Percentiles rank a stretch among this genome's conserved stretches.
These are phyloP conservation scores for Platyscapa corneri DNA, from an alignment of 1,140 invertebrate genomes.

Conservation along the genomic window DNA sequence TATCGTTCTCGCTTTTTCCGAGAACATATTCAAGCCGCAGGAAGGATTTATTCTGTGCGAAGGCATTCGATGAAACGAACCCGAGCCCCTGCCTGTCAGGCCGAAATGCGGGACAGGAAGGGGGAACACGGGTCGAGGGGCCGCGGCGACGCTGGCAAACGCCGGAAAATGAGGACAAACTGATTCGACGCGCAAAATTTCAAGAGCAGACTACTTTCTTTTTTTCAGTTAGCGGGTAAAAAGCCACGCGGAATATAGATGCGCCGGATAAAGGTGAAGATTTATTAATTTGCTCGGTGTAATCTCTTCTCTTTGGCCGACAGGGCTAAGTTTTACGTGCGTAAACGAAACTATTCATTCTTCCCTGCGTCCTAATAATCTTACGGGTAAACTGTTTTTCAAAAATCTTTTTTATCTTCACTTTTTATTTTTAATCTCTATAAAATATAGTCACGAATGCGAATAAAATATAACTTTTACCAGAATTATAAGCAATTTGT, in stretches of 20 bases:
- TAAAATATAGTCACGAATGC: not conserved
- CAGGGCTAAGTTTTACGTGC: not conserved
- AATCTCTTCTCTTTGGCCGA: not conserved
- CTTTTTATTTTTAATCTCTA: not conserved
- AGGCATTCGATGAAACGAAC: slow-evolving; percentile 25
- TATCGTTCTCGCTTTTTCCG: slow-evolving; percentile 12
- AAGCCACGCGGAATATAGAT: slow-evolving; percentile 22
- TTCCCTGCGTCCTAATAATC: not conserved
- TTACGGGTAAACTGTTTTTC: not conserved
- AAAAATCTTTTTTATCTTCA: not conserved
- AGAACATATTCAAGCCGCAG: slow-evolving; percentile 28
- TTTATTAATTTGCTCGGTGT: slow-evolving; percentile 39
- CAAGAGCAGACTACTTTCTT: not conserved
- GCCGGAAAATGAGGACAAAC: slow-evolving; percentile 30
- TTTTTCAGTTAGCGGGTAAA: not conserved
- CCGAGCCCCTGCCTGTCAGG: no score
- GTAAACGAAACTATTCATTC: slow-evolving; percentile 14
- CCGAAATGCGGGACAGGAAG: no score
- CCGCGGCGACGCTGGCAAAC: not conserved
- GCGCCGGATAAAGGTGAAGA: slow-evolving; percentile 28
- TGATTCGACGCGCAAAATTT: slow-evolving; percentile 20
- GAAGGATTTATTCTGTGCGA: slow-evolving; percentile 12
- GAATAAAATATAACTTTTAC: no score
- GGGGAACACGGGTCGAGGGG: not conserved
- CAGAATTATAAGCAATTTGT: no score